Conservation (phyloP, 2,113 vertebrate species). For the Xerus inauris region DNA sequence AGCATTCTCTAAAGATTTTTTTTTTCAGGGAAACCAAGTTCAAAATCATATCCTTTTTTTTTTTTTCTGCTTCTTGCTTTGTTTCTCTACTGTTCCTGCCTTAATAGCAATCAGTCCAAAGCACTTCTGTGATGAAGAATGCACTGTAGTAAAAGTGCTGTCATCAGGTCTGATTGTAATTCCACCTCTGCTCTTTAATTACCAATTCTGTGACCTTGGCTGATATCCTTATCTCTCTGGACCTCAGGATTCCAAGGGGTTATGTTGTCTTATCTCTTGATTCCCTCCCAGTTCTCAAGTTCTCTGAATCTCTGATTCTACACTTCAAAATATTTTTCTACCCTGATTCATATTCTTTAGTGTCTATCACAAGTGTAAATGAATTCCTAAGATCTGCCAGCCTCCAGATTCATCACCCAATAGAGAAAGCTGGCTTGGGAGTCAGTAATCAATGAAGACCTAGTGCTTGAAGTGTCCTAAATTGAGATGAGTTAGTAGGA, state of each 20-base stretch:
- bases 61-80: not conserved
- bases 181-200: slow-evolving; percentile 19
- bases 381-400: slow-evolving; percentile 32
- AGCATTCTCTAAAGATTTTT: slow-evolving; percentile 70
- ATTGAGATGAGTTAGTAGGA: not conserved
- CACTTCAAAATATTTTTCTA: not conserved
- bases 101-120: slow-evolving; percentile 53
- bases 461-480: not conserved
- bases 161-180: not conserved
- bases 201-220: not conserved
- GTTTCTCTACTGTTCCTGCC: not conserved
- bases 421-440: slow-evolving; percentile 3
- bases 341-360: not conserved
- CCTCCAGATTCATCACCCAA: not conserved
- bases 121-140: slow-evolving; percentile 31
- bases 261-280: not conserved
- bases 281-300: not conserved
- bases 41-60: not conserved
- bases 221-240: not conserved
- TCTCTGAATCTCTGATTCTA: slow-evolving; percentile 30
- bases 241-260: not conserved
- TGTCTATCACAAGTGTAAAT: not conserved
- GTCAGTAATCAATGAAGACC: not conserved
- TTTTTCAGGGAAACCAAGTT: slow-evolving; percentile 67
- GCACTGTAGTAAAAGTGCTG: not conserved